These are phyloP conservation scores for Spodoptera exigua DNA, from an alignment of 2,888 invertebrate species.

Conservation along the genomic window DNA sequence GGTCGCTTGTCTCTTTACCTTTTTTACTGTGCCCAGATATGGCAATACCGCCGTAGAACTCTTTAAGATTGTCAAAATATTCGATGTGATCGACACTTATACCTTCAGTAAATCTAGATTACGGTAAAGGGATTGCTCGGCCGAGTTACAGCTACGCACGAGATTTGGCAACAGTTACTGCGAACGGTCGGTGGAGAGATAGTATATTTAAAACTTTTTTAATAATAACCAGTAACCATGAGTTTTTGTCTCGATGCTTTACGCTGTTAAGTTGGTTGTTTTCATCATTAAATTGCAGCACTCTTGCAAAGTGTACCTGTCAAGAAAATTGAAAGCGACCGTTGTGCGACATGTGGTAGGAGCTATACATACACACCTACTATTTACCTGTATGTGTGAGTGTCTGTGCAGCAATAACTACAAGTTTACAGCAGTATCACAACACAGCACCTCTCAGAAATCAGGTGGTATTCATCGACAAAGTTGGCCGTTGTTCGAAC, in stretches of 20 bases:
- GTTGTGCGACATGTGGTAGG: constrained; percentile 11
- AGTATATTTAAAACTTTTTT: too few species aligned
- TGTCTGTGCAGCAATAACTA: constrained; percentile 15
- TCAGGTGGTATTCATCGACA: constrained; percentile 51
- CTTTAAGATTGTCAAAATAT: constrained; percentile 21
- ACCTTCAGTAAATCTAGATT: too few species aligned
- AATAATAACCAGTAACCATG: too few species aligned
- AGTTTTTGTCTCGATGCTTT: too few species aligned
- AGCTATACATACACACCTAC: too few species aligned
- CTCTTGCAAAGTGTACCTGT: neutral
- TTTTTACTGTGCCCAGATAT: constrained; percentile 48
- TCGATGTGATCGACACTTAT: neutral
- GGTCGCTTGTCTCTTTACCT: constrained; percentile 43
- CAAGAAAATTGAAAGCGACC: constrained; percentile 5
- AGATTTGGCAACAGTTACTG: too few species aligned
- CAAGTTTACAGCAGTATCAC: constrained; percentile 25
- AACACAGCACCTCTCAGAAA: constrained; percentile 33
- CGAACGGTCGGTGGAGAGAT: too few species aligned
- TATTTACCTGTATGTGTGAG: too few species aligned
- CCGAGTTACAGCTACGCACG: too few species aligned
- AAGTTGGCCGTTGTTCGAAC: constrained; percentile 58
- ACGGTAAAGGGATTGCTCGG: too few species aligned
- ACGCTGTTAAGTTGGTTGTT: neutral
- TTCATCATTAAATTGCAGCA: neutral
- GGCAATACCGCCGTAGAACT: constrained; percentile 17